phyloP scores from a whole-genome alignment of 2,888 invertebrate species.

The Coronaproctus castanopsis region DNA sequence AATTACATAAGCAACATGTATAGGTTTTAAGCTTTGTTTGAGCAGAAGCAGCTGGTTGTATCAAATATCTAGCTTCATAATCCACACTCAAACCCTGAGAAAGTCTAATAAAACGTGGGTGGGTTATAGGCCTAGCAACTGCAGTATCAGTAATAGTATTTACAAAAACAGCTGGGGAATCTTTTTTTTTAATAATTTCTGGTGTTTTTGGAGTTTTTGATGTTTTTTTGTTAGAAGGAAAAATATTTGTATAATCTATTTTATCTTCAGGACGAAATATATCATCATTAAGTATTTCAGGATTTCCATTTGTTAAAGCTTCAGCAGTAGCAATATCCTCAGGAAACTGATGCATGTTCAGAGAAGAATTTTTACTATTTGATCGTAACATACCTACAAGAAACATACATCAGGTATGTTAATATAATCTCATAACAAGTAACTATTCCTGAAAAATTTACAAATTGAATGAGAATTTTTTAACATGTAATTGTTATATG shows the following conservation, averaged over 20 bases:
- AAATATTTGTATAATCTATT: constrained; percentile 32
- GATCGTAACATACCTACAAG: constrained; percentile 19
- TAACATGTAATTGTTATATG: no score
- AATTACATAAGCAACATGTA: constrained; percentile 41
- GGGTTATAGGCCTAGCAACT: constrained; percentile 10
- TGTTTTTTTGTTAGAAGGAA: constrained; percentile 26
- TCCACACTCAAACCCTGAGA: background rate
- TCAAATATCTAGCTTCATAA: constrained; percentile 30
- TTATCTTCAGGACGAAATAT: constrained; percentile 32
- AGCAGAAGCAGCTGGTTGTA: constrained; percentile 19
- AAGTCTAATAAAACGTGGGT: constrained; percentile 9
- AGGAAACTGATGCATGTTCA: constrained; percentile 57
- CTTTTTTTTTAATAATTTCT: constrained; percentile 13
- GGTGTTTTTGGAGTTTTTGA: constrained; percentile 28
- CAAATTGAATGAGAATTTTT: no score
- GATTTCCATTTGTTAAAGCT: constrained; percentile 45
- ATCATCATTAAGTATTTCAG: constrained; percentile 41
- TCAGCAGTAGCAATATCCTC: constrained; percentile 56
- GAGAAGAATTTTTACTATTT: constrained; percentile 34
- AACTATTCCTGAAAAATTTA: no score
- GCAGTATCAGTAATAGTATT: constrained; percentile 9
- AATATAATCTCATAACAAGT: no score
- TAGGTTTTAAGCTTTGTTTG: constrained; percentile 30
- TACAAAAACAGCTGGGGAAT: constrained; percentile 8
- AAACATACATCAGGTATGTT: background rate